phyloP scores from a whole-genome alignment of 1,140 invertebrate genomes.

The Sweltsa coloradensis region DNA sequence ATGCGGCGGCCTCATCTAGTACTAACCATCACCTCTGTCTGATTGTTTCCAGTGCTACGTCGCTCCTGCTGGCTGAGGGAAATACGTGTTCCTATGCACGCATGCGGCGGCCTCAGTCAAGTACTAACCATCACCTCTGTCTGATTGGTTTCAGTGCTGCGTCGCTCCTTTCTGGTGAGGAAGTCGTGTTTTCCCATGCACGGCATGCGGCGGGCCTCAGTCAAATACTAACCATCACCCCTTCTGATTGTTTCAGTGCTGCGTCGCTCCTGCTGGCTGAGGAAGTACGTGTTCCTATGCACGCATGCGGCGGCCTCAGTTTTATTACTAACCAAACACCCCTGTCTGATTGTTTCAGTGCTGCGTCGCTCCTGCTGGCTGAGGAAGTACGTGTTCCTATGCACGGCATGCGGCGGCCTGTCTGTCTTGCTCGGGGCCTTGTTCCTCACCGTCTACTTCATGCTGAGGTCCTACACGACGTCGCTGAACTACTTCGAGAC shows the following conservation, averaged over 20 bases:
- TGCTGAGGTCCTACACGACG: conserved; percentile 63
- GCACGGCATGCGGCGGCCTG: conserved; percentile 56
- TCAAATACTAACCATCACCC: too few species aligned
- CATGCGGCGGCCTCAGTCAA: conserved; percentile 60
- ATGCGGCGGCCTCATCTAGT: conserved; percentile 58
- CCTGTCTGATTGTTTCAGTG: conserved; percentile 11
- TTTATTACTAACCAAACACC: too few species aligned
- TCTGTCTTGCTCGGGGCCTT: conserved; percentile 57
- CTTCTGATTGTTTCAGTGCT: conserved; percentile 28
- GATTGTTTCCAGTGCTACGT: conserved; percentile 12
- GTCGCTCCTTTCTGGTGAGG: conserved; percentile 18
- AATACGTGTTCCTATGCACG: conserved; percentile 67
- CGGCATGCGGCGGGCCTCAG: conserved; percentile 56
- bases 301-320: conserved; percentile 61
- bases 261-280: conserved; percentile 17
- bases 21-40: too few species aligned
- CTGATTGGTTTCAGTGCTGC: conserved; percentile 10
- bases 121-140: too few species aligned
- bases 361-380: conserved; percentile 17
- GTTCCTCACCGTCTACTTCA: conserved; percentile 61
- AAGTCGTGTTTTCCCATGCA: conserved; percentile 64
- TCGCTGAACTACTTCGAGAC: conserved; percentile 71
- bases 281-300: conserved; percentile 65
- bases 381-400: conserved; percentile 62
- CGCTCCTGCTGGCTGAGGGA: conserved; percentile 27